These are phyloP conservation scores for Ceryle rudis DNA, from an alignment of 2,797 vertebrate species.

Conservation along the genomic window DNA sequence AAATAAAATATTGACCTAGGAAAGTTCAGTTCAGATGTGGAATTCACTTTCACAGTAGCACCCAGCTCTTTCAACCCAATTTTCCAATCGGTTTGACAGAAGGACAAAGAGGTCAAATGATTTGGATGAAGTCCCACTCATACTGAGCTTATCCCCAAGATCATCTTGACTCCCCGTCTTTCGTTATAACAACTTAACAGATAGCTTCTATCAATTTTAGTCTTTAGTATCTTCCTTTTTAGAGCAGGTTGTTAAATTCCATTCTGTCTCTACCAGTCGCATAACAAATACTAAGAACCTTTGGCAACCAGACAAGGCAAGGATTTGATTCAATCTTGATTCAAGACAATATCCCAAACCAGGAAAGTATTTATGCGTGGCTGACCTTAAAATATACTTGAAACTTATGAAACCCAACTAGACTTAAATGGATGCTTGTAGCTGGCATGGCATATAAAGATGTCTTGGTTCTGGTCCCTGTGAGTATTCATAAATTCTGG, in stretches of 20 bases:
- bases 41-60: constrained; percentile 47
- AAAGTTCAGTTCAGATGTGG: constrained; percentile 53
- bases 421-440: neutral
- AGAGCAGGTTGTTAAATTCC: neutral
- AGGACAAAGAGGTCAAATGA: constrained; percentile 35
- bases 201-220: constrained; percentile 13
- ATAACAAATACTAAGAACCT: neutral
- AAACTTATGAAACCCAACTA: neutral
- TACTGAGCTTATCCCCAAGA: constrained; percentile 39
- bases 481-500: neutral
- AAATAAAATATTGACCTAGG: constrained; percentile 48
- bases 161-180: constrained; percentile 14
- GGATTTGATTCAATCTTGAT: neutral
- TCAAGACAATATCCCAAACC: neutral
- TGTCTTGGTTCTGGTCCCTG: neutral
- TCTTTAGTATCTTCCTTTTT: neutral
- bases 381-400: neutral
- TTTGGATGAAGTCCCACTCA: neutral
- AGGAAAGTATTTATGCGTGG: neutral
- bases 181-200: constrained; percentile 38
- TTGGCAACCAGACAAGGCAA: neutral
- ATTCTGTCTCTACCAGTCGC: neutral
- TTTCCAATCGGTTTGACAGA: constrained; percentile 61
- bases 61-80: constrained; percentile 52
- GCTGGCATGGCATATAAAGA: neutral